Base-by-base conservation (phyloP, 1,140 invertebrate species). In the Lepidurus couesii region DNA sequence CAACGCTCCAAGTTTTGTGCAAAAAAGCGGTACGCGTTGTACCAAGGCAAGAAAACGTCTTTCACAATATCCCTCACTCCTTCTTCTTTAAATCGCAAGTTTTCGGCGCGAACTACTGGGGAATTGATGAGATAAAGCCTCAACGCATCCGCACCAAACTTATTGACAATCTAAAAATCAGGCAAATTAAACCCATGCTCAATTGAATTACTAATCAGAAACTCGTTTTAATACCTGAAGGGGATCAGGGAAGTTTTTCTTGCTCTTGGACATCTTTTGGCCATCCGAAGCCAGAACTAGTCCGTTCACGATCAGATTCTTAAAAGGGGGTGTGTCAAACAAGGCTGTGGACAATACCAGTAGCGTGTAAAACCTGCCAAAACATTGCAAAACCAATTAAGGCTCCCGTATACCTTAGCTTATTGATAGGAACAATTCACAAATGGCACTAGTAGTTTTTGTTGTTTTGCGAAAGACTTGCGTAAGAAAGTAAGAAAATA, bases 191-290 rank as follows among this genome's bases (percentile, higher is more conserved):
- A 75, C 13, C n/a, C 3, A 16, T 13, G 34, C 16, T 9, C 44
- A n/a, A 79, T 53, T 13, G 76, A 75, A 73, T 53, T 34, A 45
- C 7, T 47, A 77, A 74, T 44, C 34, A 79, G 24, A 42, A 65
- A 78, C 73, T 44, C 26, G 26, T 1, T 26, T 3, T 34, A 34
- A 34, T 79, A 82, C 82, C 81, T 95, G 91, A 86, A 96, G 88
- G 1, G 98, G 97, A 87, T 99, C 96, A 0, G 98, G 97, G 86
- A 98, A 99, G 85, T 99, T 99, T 85, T 98, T 98, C 86, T 98
- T 98, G 16, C 97, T 89, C 84, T 99, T 99, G 0, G 96, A 98
- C 98, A 99, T 99, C 86, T 99, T 99, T 84, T 98, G 95, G 5
- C 98, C 97, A 88, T 99, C 98, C 74, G 92, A 87, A 73, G 98